A percentile compares a stretch with the other conserved stretches of the same genome.
phyloP scores from a whole-genome alignment of 2,113 vertebrate genomes.

The Aleadryas rufinucha region DNA sequence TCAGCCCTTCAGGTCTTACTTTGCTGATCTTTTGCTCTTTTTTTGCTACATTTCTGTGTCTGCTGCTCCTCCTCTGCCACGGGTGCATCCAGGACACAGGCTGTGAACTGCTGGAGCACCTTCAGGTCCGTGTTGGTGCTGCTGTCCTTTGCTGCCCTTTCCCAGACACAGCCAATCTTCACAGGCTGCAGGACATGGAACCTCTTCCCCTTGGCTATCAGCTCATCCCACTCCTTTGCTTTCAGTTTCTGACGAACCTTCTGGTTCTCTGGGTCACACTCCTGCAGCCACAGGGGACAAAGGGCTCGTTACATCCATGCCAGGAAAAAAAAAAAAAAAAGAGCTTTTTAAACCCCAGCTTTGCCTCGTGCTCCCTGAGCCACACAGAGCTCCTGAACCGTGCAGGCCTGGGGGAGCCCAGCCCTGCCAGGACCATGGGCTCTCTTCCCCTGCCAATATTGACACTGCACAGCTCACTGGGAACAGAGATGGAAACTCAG shows the following conservation, averaged over 20 bases:
- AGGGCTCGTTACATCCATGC: fast-evolving
- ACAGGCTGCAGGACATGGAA: slow-evolving; percentile 85
- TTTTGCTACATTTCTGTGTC: slow-evolving; percentile 70
- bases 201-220: slow-evolving; percentile 88
- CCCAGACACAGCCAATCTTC: slow-evolving; percentile 88
- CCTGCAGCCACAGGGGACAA: slow-evolving; percentile 62
- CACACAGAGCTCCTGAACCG: neutral
- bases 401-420: neutral
- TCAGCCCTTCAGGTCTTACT: slow-evolving; percentile 70
- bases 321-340: neutral
- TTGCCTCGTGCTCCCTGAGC: neutral
- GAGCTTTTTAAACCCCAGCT: neutral
- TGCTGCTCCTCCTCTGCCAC: slow-evolving; percentile 72
- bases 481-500: neutral
- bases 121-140: neutral
- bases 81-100: slow-evolving; percentile 73
- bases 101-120: slow-evolving; percentile 77
- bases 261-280: slow-evolving; percentile 89
- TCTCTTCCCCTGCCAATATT: neutral
- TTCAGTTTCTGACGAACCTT: slow-evolving; percentile 91
- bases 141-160: neutral
- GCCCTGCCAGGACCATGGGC: neutral
- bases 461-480: fast-evolving
- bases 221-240: slow-evolving; percentile 94
- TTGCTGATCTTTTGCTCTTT: slow-evolving; percentile 77